Evolutionary conservation across 1,140 invertebrate genomes (phyloP), one percentile per base, ranked within the genome.

Genomic region (Drosophila athabasca): DNA sequence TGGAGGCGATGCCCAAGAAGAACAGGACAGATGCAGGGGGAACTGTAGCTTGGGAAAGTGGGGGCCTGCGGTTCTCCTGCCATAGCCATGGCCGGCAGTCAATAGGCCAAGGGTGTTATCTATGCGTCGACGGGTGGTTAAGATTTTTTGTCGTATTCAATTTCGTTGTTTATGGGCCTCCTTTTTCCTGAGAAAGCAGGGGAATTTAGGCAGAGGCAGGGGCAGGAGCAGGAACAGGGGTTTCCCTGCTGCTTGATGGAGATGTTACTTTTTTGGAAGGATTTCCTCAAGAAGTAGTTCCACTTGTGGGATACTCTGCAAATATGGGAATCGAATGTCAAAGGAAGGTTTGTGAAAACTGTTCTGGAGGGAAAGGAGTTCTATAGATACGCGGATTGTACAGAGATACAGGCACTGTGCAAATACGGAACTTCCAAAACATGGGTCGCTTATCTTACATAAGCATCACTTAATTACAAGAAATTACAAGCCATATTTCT

Each of bases 121-220:
- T 48, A 45, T 66, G 61, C 71, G 61, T 74, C 70, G 58, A 74
- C 55, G 67, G 80, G 78, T 87, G 78, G 82, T 87, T 85, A 78
- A 87, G 82, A 85, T 85, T 82, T 85, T 87, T 85, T 75, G 59
- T 78, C 82, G 82, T 87, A 87, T 87, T 85, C 82, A 87, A 85
- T 85, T 85, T 85, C 68, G 50, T 73, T 74, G 62, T 80, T 85
- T 85, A 80, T 85, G 64, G 22, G n/a, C 11, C 26, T 57, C 49
- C 59, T 57, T 61, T 24, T 15, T 46, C 35, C 4, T 11, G 35
- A 13, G 35, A 13, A 3, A 39, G 11, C 35, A 0, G 6, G 1
- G 1, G 13, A 3, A 2, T 13, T 6, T 9, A 19, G 13, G 24
- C 24, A 26, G 17, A 1, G 0, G 3, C 24, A 26, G 45, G 19